Evolutionary conservation across 2,888 invertebrate genomes (phyloP), one percentile per base, ranked within the genome.

Genomic region (Strigamia maritima): DNA sequence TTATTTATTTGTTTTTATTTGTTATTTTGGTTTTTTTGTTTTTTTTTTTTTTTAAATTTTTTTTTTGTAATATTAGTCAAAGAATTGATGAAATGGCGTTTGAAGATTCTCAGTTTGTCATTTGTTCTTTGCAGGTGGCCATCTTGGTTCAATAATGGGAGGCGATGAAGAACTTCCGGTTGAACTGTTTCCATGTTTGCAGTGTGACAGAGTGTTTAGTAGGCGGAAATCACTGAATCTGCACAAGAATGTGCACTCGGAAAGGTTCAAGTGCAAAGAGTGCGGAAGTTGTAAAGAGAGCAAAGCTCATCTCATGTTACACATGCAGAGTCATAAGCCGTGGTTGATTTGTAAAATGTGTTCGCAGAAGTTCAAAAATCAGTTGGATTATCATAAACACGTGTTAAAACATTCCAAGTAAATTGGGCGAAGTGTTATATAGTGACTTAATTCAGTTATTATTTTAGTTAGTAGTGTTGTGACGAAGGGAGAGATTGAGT

Each of bases 241-340:
- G 16, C 78, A 78, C 65, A 78, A n/a, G 24, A 78, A 78, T 31
- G 54, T 78, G 28, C 78, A 78, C 78, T 49, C 49, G 22, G 78
- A 65, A 16, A 54, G 78, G 8, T 78, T 78, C 60, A 54, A 65
- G 65, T 78, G 78, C 65, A 28, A 10, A 19, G 44, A 28, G 19
- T 78, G 78, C 19, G 78, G 60, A 1, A 49, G 54, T 31, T 78
- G 78, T 19, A 54, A 28, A 16, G 78, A 78, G 38, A 60, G 78
- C 78, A 78, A 65, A 35, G 60, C 78, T 1, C 49, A 49, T 31
- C 38, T 78, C n/a, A 16, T 54, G 78, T 54, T 54, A 35, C 78
- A 78, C 60, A 38, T 60, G 78, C 78, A 65, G 28, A 78, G 31
- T 12, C 78, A 78, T 31, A 54, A 28, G 31, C 78, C 78, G n/a